Percentiles rank a stretch among this genome's conserved stretches.
These are phyloP conservation scores for Arremon aurantiirostris DNA, from an alignment of 2,797 vertebrate genomes.

Conservation along the genomic window DNA sequence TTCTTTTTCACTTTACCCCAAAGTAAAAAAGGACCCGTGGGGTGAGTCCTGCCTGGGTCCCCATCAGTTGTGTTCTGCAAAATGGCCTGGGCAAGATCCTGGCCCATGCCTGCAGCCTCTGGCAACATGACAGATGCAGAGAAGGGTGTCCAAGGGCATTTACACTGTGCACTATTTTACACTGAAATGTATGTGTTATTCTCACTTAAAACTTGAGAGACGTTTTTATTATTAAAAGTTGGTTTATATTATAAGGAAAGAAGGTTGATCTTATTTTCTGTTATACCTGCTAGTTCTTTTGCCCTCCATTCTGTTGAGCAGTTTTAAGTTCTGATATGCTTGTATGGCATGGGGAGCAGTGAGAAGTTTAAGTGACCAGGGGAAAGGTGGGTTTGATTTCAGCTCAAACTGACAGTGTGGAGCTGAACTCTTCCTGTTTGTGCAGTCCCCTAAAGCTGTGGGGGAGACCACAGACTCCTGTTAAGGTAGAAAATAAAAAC, in stretches of 20 bases:
- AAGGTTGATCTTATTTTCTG: slow-evolving; percentile 23
- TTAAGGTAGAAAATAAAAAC: neutral
- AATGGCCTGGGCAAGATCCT: neutral
- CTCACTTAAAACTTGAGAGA: slow-evolving; percentile 50
- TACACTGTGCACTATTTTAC: slow-evolving; percentile 60
- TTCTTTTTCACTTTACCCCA: neutral
- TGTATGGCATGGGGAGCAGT: neutral
- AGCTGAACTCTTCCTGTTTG: neutral
- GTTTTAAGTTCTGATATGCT: neutral
- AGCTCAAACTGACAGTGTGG: neutral
- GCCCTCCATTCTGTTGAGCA: neutral
- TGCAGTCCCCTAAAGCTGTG: neutral
- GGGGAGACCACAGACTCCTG: neutral
- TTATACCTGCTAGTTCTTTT: neutral
- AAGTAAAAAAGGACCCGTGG: rapidly evolving
- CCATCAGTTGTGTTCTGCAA: neutral
- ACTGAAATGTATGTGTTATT: slow-evolving; percentile 52
- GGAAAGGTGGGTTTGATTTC: neutral
- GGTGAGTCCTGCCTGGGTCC: neutral
- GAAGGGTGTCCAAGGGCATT: neutral
- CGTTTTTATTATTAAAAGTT: slow-evolving; percentile 74
- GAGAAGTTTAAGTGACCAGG: neutral
- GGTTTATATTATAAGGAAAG: slow-evolving; percentile 65
- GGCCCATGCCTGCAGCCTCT: neutral
- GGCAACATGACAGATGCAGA: neutral